Percentiles rank a stretch among this genome's conserved stretches.
These are phyloP conservation scores for Callocephalon fimbriatum DNA, from an alignment of 2,113 vertebrate genomes.

Conservation along the genomic window DNA sequence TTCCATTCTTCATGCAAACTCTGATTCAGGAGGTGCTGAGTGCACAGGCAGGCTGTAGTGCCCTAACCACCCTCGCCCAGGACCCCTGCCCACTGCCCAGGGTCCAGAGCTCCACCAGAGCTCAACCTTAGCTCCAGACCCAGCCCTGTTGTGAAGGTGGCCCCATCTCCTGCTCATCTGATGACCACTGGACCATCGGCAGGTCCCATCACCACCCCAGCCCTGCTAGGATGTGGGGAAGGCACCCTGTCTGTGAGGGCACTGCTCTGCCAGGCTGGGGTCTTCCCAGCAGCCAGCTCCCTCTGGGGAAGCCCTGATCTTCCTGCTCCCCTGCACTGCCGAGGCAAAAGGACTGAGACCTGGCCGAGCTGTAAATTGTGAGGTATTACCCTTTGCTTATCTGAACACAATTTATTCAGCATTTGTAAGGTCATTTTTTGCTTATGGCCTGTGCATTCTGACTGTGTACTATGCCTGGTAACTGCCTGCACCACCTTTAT, in stretches of 20 bases:
- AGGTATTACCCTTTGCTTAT: background rate
- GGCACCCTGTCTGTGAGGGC: fast-evolving
- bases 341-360: background rate
- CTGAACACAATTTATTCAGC: background rate
- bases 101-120: background rate
- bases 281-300: fast-evolving
- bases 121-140: background rate
- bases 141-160: background rate
- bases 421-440: background rate
- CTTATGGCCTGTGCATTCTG: background rate
- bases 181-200: background rate
- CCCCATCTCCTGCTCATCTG: background rate
- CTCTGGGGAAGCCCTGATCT: fast-evolving
- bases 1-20: background rate
- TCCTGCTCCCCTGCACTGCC: background rate
- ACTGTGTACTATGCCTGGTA: fast-evolving
- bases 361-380: background rate
- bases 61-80: background rate
- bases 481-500: fast-evolving
- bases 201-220: background rate
- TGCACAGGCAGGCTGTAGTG: fast-evolving
- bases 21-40: background rate
- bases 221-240: fast-evolving
- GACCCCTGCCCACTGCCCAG: fast-evolving
- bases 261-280: background rate